Evolutionary conservation across 2,888 invertebrate genomes (phyloP), one percentile per base, ranked within the genome.

Genomic region (Spodoptera littoralis): DNA sequence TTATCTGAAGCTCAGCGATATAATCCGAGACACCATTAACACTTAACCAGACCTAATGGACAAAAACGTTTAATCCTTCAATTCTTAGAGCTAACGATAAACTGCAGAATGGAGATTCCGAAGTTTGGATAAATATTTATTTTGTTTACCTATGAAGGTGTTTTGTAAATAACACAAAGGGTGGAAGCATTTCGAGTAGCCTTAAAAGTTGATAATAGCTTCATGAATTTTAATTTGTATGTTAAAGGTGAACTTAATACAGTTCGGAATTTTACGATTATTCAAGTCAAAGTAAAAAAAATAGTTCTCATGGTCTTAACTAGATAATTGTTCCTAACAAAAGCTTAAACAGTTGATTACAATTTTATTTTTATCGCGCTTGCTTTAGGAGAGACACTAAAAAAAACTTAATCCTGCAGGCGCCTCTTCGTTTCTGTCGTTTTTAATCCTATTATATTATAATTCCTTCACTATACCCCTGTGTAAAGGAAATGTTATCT

Each of bases 1-100:
- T 92, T 92, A 92, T 92, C 92, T 84, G 50, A 67, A 72, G 77
- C 74, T 76, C 81, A 81, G 86, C 84, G 86, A 84, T 86, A 90
- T 94, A 93, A 93, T 92, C 93, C 92, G 86, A 88, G 84, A 87
- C 86, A 76, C 92, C 93, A 92, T 92, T 93, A 93, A 93, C 93
- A 93, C 92, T 91, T 89, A 89, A 90, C 86, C 84, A 82, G 77
- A 82, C 80, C 89, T 93, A 94, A 94, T 94, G 94, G 94, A 93
- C 93, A 93, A 93, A 93, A 94, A 94, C 89, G 80, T 83, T 80
- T 93, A 93, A 94, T 92, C 93, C 92, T 83, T 80, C 73, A 83
- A 84, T 88, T 88, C 88, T 89, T 80, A 84, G 84, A 88, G 84
- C 75, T 79, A 77, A 82, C 79, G 85, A 88, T 87, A 87, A 87